Evolutionary conservation across 1,140 invertebrate species (phyloP), one percentile per base, ranked within the genome.

Genomic region (Bilobella aurantiaca): DNA sequence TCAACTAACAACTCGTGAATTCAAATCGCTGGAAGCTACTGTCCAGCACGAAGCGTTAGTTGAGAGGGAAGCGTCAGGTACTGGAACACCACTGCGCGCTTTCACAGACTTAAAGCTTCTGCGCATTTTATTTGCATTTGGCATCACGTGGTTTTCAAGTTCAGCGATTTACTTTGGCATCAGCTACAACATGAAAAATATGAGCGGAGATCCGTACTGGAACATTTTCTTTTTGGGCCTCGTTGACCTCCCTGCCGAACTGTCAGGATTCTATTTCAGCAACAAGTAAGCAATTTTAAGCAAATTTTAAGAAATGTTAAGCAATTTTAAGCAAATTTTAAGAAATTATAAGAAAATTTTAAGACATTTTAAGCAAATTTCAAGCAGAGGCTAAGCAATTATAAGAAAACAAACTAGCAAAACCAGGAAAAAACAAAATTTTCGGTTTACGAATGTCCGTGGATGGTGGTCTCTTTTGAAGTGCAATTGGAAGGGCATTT

Each of bases 181-280:
- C 27, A 53, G 34, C 3, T 66, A 49, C 47, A 70, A 70, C 30
- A 64, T 62, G 12, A 66, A 64, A 30, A 66, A 70, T 64, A 14
- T 68, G 0, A 16, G 34, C 16, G 62, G 57, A 25, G 49, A 58
- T 60, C 42, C 59, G 0, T 70, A 61, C 30, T 30, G 63, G 8
- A 67, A 62, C 57, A 59, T 67, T n/a, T 23, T 58, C 16, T 49
- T 62, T 23, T 34, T 70, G 56, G 65, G 64, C 12, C n/a, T 67
- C 18, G 12, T 42, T 14, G 64, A 67, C 49, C 32, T 28, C 5
- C 47, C 47, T 8, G 47, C 27, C 12, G 62, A 63, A 32, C 28
- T 63, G 8, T 49, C 62, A 5, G 62, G 42, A 28, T 23, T 63
- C 14, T 49, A 53, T 30, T 56, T 63, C 23, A 63, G 34, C 31